Conservation (phyloP, 2,113 vertebrate genomes). For the Australoheros scitulus region DNA sequence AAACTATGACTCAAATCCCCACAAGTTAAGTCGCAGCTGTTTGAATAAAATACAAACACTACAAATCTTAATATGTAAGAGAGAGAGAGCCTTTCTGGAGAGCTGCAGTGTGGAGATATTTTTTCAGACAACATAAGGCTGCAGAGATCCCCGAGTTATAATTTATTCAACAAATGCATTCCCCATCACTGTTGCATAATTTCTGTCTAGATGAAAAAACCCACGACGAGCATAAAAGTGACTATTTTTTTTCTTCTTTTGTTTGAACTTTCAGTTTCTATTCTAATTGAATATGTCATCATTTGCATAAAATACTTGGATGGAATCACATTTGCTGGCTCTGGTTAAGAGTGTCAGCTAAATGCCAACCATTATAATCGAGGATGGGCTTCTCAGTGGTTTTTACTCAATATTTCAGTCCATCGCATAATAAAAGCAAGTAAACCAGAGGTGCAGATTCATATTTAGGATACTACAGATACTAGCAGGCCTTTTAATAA, state of each 20-base stretch:
- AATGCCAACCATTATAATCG: slow-evolving; percentile 36
- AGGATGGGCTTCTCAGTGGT: slow-evolving; percentile 8
- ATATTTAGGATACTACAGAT: slow-evolving; percentile 34
- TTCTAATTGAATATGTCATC: slow-evolving; percentile 42
- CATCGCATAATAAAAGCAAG: slow-evolving; percentile 23
- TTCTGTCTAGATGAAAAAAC: slow-evolving; percentile 32
- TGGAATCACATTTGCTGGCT: slow-evolving; percentile 21
- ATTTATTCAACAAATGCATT: slow-evolving; percentile 62
- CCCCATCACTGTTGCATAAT: slow-evolving; percentile 41
- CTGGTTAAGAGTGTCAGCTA: slow-evolving; percentile 35
- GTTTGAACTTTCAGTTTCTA: slow-evolving; percentile 32
- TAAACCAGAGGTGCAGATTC: not conserved
- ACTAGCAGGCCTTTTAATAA: not conserved
- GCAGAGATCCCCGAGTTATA: slow-evolving; percentile 27
- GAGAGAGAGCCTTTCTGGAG: not conserved
- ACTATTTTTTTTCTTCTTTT: not conserved
- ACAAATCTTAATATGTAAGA: not conserved
- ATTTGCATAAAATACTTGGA: slow-evolving; percentile 49
- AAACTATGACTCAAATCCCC: not conserved
- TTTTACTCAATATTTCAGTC: slow-evolving; percentile 19
- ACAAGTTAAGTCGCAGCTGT: not conserved
- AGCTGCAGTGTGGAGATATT: not conserved
- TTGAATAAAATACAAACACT: not conserved
- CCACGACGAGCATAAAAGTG: slow-evolving; percentile 22
- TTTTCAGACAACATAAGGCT: slow-evolving; percentile 15